Evolutionary conservation across 2,888 invertebrate genomes (phyloP).

Genomic region (Polylopha cassiicola): DNA sequence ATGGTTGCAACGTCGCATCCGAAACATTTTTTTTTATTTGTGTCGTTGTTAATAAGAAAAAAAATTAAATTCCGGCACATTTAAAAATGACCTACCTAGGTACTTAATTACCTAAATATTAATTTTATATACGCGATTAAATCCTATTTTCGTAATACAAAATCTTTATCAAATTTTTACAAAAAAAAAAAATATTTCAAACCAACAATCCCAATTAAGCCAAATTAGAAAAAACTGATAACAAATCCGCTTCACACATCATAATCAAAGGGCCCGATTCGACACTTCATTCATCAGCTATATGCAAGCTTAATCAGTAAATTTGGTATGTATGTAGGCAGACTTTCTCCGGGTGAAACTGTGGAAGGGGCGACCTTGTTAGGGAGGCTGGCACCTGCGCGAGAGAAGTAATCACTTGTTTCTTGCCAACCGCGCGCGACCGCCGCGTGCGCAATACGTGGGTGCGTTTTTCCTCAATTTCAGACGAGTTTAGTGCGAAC

Average conservation of each 20-base stretch:
- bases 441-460: constrained; percentile 56
- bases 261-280: not conserved
- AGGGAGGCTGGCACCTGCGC: constrained; percentile 72
- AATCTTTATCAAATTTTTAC: not conserved
- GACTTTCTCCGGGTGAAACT: constrained; percentile 75
- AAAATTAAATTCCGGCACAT: too few species aligned
- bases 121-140: too few species aligned
- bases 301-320: constrained; percentile 66
- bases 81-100: too few species aligned
- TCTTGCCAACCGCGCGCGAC: constrained; percentile 60
- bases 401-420: constrained; percentile 64
- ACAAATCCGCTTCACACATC: too few species aligned
- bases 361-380: constrained; percentile 67
- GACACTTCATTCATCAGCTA: constrained; percentile 27
- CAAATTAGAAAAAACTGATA: not conserved
- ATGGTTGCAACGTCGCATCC: too few species aligned
- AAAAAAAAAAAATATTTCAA: not conserved
- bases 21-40: too few species aligned
- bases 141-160: not conserved
- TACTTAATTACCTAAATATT: too few species aligned
- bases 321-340: constrained; percentile 77
- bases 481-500: too few species aligned
- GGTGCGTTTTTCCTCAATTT: too few species aligned
- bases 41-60: too few species aligned
- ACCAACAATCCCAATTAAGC: not conserved